A percentile compares a stretch with the other conserved stretches of the same genome.
These are phyloP conservation scores for Kuschelorhynchus macadamiae DNA, from an alignment of 2,888 invertebrate species.

Conservation along the genomic window DNA sequence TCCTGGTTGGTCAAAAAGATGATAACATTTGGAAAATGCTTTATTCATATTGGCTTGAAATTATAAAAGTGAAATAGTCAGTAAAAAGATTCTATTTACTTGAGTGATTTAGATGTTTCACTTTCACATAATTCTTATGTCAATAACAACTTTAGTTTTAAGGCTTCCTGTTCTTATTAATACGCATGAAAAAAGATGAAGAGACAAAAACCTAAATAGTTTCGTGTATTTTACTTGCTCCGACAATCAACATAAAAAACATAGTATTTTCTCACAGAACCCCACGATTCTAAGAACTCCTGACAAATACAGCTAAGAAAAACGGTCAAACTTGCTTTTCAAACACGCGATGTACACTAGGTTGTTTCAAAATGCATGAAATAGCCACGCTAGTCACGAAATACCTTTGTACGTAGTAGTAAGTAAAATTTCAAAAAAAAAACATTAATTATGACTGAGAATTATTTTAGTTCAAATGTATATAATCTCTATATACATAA, in stretches of 20 bases:
- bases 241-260: slow-evolving; percentile 59
- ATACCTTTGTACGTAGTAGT: slow-evolving; percentile 53
- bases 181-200: background rate
- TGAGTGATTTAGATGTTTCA: no score
- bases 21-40: no score
- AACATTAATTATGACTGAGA: no score
- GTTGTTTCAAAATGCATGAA: slow-evolving; percentile 62
- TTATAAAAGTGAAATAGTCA: no score
- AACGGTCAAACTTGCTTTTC: slow-evolving; percentile 67
- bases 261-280: slow-evolving; percentile 68
- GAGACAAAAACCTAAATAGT: background rate
- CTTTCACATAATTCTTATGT: no score
- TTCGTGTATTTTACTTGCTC: background rate
- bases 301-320: slow-evolving; percentile 69
- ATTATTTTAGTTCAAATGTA: no score
- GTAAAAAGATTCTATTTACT: no score
- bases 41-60: no score
- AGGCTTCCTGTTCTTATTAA: background rate
- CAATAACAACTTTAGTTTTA: no score
- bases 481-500: no score
- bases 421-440: no score
- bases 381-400: slow-evolving; percentile 65
- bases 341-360: slow-evolving; percentile 67
- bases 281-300: slow-evolving; percentile 68
- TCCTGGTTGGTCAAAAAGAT: no score